Conservation (phyloP, 2,113 vertebrate genomes). For the Anarrhichthys ocellatus region DNA sequence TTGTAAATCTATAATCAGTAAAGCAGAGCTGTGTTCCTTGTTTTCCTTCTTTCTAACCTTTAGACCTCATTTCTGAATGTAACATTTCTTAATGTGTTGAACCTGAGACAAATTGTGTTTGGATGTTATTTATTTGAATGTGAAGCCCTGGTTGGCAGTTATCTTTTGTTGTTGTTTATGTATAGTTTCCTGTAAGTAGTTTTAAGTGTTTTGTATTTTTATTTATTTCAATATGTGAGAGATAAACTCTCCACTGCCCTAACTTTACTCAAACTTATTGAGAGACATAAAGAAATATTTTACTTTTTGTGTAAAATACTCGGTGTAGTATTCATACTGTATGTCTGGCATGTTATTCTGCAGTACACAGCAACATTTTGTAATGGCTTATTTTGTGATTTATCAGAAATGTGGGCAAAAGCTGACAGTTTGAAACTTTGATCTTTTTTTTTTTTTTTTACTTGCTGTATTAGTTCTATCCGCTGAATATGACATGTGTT, state of each 20-base stretch:
- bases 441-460: not conserved
- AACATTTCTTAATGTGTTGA: conserved; percentile 61
- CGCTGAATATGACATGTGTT: conserved; percentile 46
- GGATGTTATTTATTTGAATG: conserved; percentile 81
- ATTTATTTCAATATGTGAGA: conserved; percentile 71
- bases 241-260: conserved; percentile 22
- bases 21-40: conserved; percentile 8
- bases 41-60: conserved; percentile 48
- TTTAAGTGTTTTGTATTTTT: conserved; percentile 69
- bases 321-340: conserved; percentile 27
- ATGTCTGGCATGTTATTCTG: conserved; percentile 54
- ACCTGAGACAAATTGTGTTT: conserved; percentile 62
- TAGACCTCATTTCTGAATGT: conserved; percentile 78
- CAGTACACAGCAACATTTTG: conserved; percentile 40
- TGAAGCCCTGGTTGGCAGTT: conserved; percentile 81
- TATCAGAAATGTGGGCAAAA: conserved; percentile 30
- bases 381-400: conserved; percentile 26
- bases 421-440: conserved; percentile 13
- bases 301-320: conserved; percentile 58
- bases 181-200: conserved; percentile 59
- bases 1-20: conserved; percentile 2
- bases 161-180: conserved; percentile 38
- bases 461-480: conserved; percentile 53
- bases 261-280: conserved; percentile 56
- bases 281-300: conserved; percentile 59